Evolutionary conservation across 1,140 invertebrate species (phyloP).

Genomic region (Phthorimaea operculella): DNA sequence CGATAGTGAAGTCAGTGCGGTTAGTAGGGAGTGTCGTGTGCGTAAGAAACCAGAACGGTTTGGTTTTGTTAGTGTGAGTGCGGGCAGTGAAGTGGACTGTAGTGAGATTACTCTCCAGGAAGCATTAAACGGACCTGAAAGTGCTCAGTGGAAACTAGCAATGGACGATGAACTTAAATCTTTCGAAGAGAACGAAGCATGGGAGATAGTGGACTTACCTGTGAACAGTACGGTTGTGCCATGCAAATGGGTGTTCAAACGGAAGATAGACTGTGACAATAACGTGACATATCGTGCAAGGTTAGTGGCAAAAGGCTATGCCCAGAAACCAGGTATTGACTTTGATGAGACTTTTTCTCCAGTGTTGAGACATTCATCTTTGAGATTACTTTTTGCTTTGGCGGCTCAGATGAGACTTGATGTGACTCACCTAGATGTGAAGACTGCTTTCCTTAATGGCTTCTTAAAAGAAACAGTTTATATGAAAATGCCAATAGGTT

Average conservation of each 20-base stretch:
- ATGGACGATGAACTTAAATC: not conserved
- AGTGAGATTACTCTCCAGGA: too few relatives aligned
- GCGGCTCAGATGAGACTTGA: not conserved
- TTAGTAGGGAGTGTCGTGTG: too few relatives aligned
- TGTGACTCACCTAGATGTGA: not conserved
- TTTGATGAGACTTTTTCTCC: slow-evolving; percentile 3
- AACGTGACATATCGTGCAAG: slow-evolving; percentile 1
- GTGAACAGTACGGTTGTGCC: too few relatives aligned
- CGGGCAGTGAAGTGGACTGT: too few relatives aligned
- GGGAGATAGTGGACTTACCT: too few relatives aligned
- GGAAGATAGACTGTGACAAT: too few relatives aligned
- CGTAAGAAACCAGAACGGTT: too few relatives aligned
- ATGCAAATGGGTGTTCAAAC: not conserved
- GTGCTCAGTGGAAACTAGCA: not conserved
- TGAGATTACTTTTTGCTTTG: not conserved
- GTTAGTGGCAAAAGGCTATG: not conserved
- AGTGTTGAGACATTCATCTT: not conserved
- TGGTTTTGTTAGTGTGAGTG: too few relatives aligned
- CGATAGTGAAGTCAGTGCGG: too few relatives aligned
- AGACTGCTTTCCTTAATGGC: not conserved
- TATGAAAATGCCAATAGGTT: not conserved
- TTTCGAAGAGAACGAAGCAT: not conserved
- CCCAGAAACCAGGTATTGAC: not conserved
- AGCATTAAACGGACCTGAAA: not conserved
- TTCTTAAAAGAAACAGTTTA: not conserved